Percentiles rank a stretch among this genome's conserved stretches.
phyloP scores from a whole-genome alignment of 2,888 invertebrate species.

The Zootermopsis nevadensis region DNA sequence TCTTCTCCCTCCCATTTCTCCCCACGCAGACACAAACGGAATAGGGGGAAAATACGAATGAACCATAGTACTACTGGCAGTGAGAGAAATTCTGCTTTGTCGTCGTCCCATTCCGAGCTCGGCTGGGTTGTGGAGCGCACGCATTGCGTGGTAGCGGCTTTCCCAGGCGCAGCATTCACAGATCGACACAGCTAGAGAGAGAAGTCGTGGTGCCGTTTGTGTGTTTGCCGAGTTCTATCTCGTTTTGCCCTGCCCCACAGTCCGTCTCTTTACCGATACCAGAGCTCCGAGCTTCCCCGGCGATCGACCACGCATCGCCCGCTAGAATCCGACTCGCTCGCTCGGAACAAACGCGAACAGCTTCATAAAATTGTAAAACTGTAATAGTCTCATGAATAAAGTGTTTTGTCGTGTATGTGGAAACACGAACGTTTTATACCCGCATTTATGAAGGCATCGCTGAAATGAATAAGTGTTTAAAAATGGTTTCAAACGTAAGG shows the following conservation, averaged over 20 bases:
- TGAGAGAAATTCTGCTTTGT: slow-evolving; percentile 38
- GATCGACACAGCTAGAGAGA: not conserved
- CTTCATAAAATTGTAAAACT: not conserved
- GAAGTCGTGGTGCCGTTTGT: slow-evolving; percentile 1
- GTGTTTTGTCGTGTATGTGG: not conserved
- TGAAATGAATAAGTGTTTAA: not conserved
- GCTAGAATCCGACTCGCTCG: not conserved
- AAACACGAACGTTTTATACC: not conserved
- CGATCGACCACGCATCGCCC: slow-evolving; percentile 44
- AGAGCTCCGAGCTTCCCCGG: slow-evolving; percentile 17
- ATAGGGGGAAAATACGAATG: slow-evolving; percentile 37
- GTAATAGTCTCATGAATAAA: not conserved
- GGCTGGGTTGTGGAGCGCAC: slow-evolving; percentile 48
- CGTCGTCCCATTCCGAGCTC: slow-evolving; percentile 51
- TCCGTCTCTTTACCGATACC: slow-evolving; percentile 25
- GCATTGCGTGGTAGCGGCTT: slow-evolving; percentile 39
- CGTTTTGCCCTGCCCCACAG: slow-evolving; percentile 18
- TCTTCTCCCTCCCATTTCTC: slow-evolving; percentile 25
- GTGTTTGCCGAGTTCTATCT: not conserved
- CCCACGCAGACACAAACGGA: slow-evolving; percentile 39
- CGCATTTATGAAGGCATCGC: not conserved
- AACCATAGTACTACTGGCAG: slow-evolving; percentile 11
- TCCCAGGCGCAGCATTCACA: slow-evolving; percentile 32
- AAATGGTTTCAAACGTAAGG: not conserved
- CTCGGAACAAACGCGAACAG: not conserved